A percentile compares a stretch with the other conserved stretches of the same genome.
These are phyloP conservation scores for Pissodes strobi DNA, from an alignment of 1,140 invertebrate species.

Conservation along the genomic window DNA sequence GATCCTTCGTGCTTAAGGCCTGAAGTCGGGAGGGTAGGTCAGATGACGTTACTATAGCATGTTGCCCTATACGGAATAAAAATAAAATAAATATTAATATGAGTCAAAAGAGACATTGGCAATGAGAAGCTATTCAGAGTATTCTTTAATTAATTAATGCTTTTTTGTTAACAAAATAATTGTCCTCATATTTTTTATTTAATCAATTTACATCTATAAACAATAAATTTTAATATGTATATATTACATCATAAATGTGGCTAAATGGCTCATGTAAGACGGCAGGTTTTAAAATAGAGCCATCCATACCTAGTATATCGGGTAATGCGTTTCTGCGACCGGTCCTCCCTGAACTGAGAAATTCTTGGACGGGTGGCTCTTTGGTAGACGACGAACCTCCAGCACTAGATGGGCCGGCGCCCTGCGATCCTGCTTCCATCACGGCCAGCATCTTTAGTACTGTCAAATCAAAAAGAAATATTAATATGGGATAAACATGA, in stretches of 20 bases:
- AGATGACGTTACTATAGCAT: conserved; percentile 64
- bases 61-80: too few species aligned
- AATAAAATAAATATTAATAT: too few species aligned
- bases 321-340: conserved; percentile 74
- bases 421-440: conserved; percentile 43
- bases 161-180: too few species aligned
- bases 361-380: conserved; percentile 60
- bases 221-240: too few species aligned
- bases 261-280: too few species aligned
- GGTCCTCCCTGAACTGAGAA: conserved; percentile 71
- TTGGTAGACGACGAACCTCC: conserved; percentile 20
- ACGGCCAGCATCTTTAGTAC: conserved; percentile 53
- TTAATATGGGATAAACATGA: neutral
- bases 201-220: too few species aligned
- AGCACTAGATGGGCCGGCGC: conserved; percentile 28
- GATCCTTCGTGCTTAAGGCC: conserved; percentile 63
- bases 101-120: too few species aligned
- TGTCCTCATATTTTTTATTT: too few species aligned
- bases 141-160: too few species aligned
- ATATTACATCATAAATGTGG: too few species aligned
- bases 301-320: conserved; percentile 54
- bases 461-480: conserved; percentile 26
- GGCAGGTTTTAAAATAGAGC: too few species aligned
- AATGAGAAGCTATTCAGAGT: too few species aligned
- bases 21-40: conserved; percentile 68